phyloP scores from a whole-genome alignment of 2,888 invertebrate species.

The Ormyrus nitidulus region DNA sequence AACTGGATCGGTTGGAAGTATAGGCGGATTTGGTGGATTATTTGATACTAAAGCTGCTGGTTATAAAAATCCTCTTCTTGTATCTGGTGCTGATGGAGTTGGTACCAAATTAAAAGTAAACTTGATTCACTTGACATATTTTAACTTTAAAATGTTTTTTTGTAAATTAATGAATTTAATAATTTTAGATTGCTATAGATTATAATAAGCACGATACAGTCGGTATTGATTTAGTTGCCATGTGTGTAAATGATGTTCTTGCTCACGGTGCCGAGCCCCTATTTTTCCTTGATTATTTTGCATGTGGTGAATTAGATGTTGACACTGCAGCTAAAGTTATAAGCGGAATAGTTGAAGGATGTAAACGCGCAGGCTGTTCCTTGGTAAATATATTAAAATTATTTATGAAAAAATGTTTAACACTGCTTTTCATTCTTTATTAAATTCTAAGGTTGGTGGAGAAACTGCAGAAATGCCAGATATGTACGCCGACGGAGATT shows the following conservation, averaged over 20 bases:
- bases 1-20: slow-evolving; percentile 85
- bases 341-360: slow-evolving; percentile 92
- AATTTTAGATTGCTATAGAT: slow-evolving; percentile 87
- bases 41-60: slow-evolving; percentile 89
- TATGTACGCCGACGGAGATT: slow-evolving; percentile 91
- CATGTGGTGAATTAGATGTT: slow-evolving; percentile 90
- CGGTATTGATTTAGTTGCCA: slow-evolving; percentile 97
- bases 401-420: not conserved
- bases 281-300: slow-evolving; percentile 97
- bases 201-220: slow-evolving; percentile 87
- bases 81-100: slow-evolving; percentile 97
- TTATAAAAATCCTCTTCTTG: slow-evolving; percentile 89
- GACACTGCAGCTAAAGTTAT: slow-evolving; percentile 87
- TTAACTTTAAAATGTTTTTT: not conserved
- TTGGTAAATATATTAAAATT: slow-evolving; percentile 79
- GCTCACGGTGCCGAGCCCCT: slow-evolving; percentile 97
- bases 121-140: slow-evolving; percentile 6
- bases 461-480: slow-evolving; percentile 99
- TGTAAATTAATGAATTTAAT: slow-evolving; percentile 9
- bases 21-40: slow-evolving; percentile 96
- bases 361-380: slow-evolving; percentile 89
- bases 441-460: slow-evolving; percentile 82
- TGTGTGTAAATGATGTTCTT: slow-evolving; percentile 98
- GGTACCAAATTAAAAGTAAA: slow-evolving; percentile 95
- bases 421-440: too few relatives aligned